These are phyloP conservation scores for Probaryconus sp. DNA, from an alignment of 1,140 invertebrate genomes.

Conservation along the genomic window DNA sequence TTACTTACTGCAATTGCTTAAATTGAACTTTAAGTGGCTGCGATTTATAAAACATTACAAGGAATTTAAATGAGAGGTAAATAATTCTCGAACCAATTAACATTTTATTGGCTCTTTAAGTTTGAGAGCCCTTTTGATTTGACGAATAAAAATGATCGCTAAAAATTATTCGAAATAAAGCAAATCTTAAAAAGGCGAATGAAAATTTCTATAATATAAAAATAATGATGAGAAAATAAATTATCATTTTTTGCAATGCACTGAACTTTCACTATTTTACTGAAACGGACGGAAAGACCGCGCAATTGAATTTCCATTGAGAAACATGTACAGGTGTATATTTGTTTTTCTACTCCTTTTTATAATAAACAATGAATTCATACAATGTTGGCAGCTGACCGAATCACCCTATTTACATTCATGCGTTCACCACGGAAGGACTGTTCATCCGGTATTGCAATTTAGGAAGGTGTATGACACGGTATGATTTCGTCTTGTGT, in stretches of 20 bases:
- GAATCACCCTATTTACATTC: constrained; percentile 3
- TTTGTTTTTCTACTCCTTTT: neutral
- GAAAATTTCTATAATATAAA: too few relatives aligned
- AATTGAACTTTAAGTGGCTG: too few relatives aligned
- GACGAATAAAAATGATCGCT: too few relatives aligned
- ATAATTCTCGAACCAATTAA: too few relatives aligned
- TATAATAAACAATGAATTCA: constrained; percentile 2
- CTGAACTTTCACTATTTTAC: neutral
- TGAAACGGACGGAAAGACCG: neutral
- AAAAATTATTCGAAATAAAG: too few relatives aligned
- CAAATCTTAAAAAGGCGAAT: too few relatives aligned
- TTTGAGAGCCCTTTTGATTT: too few relatives aligned
- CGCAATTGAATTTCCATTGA: neutral
- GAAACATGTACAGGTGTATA: neutral
- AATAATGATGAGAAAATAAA: too few relatives aligned
- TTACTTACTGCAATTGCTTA: too few relatives aligned
- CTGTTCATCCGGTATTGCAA: constrained; percentile 2
- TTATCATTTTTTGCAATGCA: neutral
- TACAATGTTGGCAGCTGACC: constrained; percentile 7
- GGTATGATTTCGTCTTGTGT: neutral
- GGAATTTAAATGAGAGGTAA: too few relatives aligned
- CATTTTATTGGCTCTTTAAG: too few relatives aligned
- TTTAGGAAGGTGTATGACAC: neutral
- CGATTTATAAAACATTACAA: too few relatives aligned
- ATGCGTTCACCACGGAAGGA: neutral